phyloP scores from a whole-genome alignment of 2,888 invertebrate species.

The Dyspetes luteomarginatus region DNA sequence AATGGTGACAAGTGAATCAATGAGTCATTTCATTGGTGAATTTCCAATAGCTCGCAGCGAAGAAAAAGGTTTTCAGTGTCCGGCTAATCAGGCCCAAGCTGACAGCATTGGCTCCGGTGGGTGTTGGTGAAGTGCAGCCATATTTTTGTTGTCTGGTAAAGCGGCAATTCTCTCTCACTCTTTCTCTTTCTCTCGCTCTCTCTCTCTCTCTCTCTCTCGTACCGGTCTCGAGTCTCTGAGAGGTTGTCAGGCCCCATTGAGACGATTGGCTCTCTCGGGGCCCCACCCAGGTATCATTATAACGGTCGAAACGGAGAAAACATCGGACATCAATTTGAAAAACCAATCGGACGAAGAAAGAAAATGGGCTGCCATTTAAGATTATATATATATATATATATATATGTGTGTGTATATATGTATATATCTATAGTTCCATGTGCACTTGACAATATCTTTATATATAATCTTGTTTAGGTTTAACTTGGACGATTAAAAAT shows the following conservation, averaged over 20 bases:
- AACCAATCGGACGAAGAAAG: slow-evolving; percentile 78
- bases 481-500: too few relatives aligned
- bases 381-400: too few relatives aligned
- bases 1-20: slow-evolving; percentile 23
- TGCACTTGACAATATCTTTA: too few relatives aligned
- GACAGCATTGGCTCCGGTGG: slow-evolving; percentile 66
- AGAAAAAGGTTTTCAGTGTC: slow-evolving; percentile 44
- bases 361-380: slow-evolving; percentile 78
- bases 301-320: slow-evolving; percentile 79
- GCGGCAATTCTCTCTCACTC: slow-evolving; percentile 3
- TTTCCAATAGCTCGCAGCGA: slow-evolving; percentile 10
- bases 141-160: slow-evolving; percentile 25
- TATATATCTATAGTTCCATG: too few relatives aligned
- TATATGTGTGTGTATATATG: too few relatives aligned
- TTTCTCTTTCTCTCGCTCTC: too few relatives aligned
- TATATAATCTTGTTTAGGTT: too few relatives aligned
- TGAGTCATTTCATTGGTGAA: slow-evolving; percentile 36
- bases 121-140: slow-evolving; percentile 68
- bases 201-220: too few relatives aligned
- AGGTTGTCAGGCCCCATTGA: slow-evolving; percentile 56
- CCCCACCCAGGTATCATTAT: slow-evolving; percentile 77
- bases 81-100: slow-evolving; percentile 25
- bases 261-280: slow-evolving; percentile 81
- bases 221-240: slow-evolving; percentile 4
- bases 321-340: slow-evolving; percentile 80